Percentiles rank a stretch among this genome's conserved stretches.
Conservation (phyloP, 2,113 vertebrate species). For the Rhynchomys soricoides region DNA sequence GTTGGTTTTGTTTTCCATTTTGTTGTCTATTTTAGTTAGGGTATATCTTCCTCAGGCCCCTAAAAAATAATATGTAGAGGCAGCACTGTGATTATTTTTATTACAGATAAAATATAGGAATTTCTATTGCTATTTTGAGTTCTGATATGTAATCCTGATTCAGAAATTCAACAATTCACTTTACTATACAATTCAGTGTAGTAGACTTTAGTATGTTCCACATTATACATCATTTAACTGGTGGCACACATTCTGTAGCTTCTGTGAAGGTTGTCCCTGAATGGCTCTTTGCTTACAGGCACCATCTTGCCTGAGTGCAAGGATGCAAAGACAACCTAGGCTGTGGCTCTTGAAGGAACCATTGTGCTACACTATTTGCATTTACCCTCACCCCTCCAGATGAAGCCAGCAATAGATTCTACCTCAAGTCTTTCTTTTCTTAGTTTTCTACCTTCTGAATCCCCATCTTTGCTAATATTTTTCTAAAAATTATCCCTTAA, state of each 20-base stretch:
- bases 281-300: not conserved
- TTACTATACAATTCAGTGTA: not conserved
- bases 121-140: not conserved
- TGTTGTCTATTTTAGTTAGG: not conserved
- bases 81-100: not conserved
- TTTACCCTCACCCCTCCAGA: accelerated
- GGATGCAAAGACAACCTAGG: not conserved
- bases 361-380: not conserved
- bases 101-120: not conserved
- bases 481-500: not conserved
- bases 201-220: not conserved
- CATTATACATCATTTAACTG: not conserved
- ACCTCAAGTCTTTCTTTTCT: not conserved
- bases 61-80: not conserved
- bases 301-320: not conserved
- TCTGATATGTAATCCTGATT: not conserved
- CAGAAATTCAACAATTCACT: constrained; percentile 37
- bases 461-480: not conserved
- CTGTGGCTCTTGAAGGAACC: not conserved
- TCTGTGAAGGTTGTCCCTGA: not conserved
- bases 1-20: not conserved
- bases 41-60: not conserved
- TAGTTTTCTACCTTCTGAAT: not conserved
- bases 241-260: not conserved
- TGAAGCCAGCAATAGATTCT: not conserved